A percentile compares a stretch with the other conserved stretches of the same genome.
These are phyloP conservation scores for Lepilemur ruficaudatus DNA, from an alignment of 2,797 vertebrate genomes.

Conservation along the genomic window DNA sequence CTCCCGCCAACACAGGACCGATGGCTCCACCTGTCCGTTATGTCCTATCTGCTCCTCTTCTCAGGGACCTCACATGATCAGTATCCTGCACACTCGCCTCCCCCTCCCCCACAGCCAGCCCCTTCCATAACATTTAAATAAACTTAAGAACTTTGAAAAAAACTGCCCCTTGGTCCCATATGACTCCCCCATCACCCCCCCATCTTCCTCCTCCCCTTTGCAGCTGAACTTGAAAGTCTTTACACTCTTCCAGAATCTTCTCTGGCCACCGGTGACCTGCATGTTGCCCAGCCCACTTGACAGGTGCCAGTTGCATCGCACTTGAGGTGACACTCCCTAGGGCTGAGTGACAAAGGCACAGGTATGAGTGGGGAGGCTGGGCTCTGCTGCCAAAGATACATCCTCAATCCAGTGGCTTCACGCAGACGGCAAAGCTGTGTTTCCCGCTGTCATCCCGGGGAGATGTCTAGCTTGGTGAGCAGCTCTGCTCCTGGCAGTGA, in stretches of 20 bases:
- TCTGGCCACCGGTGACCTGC: not conserved
- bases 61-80: rapidly evolving
- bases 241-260: rapidly evolving
- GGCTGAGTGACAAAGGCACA: rapidly evolving
- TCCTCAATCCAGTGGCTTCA: not conserved
- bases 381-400: not conserved
- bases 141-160: not conserved
- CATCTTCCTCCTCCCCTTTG: not conserved
- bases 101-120: not conserved
- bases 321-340: rapidly evolving
- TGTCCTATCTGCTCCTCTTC: not conserved
- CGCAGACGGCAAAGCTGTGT: rapidly evolving
- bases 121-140: not conserved
- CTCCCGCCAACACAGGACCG: rapidly evolving
- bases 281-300: rapidly evolving
- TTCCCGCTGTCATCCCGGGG: rapidly evolving
- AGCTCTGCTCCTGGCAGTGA: not conserved
- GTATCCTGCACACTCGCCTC: rapidly evolving
- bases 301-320: rapidly evolving
- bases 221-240: no score
- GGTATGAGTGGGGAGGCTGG: rapidly evolving
- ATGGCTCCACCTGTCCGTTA: rapidly evolving
- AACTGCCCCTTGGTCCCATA: rapidly evolving
- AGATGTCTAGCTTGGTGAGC: not conserved
- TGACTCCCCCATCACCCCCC: not conserved